Evolutionary conservation across 2,113 vertebrate genomes (phyloP).

Genomic region (Uropsilus gracilis): DNA sequence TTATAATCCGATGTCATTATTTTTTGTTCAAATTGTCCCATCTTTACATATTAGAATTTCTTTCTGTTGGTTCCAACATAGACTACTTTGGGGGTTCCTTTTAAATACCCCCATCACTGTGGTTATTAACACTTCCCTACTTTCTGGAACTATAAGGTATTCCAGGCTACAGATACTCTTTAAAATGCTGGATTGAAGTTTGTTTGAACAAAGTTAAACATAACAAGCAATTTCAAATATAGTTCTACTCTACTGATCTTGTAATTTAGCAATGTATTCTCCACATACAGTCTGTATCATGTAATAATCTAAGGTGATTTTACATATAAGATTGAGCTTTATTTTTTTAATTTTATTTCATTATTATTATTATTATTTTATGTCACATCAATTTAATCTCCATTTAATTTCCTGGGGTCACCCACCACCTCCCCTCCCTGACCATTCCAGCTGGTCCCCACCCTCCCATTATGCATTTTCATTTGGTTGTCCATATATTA

Average conservation of each 20-base stretch:
- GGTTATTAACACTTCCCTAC: background rate
- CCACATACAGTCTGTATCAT: background rate
- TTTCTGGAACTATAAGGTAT: background rate
- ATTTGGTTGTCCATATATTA: too few relatives aligned
- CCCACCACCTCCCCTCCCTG: too few relatives aligned
- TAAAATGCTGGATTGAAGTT: background rate
- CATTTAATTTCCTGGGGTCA: too few relatives aligned
- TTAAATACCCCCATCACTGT: background rate
- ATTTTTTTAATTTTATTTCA: too few relatives aligned
- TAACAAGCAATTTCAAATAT: background rate
- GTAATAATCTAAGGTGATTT: background rate
- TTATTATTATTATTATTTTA: too few relatives aligned
- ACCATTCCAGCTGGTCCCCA: too few relatives aligned
- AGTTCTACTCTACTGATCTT: background rate
- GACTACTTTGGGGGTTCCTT: background rate
- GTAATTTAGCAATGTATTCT: background rate
- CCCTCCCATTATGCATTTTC: too few relatives aligned
- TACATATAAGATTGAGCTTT: background rate
- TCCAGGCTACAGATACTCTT: background rate
- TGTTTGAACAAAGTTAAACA: slow-evolving; percentile 4
- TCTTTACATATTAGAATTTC: background rate
- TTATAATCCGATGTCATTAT: background rate
- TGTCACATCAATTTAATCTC: too few relatives aligned
- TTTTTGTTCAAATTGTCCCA: background rate
- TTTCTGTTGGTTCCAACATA: background rate